Conservation (phyloP, 2,113 vertebrate genomes). For the Sinocyclocheilus anshuiensis region DNA sequence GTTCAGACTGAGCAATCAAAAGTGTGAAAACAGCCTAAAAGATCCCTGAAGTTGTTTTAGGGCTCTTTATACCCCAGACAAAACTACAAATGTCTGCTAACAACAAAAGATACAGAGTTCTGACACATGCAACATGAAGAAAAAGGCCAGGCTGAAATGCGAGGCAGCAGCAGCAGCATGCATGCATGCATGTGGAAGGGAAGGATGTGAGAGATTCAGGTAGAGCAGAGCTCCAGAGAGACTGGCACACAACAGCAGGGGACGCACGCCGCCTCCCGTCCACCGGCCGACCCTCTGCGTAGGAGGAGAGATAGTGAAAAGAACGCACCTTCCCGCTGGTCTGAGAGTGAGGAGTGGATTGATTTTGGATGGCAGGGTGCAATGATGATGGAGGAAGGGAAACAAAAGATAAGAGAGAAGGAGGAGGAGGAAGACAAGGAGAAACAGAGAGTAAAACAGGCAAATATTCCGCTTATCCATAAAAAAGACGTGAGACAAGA, state of each 20-base stretch:
- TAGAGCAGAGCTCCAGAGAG: conserved; percentile 40
- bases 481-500: conserved; percentile 71
- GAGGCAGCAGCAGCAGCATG: neutral
- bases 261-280: conserved; percentile 76
- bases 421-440: conserved; percentile 84
- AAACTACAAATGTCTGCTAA: neutral
- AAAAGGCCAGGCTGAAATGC: conserved; percentile 1
- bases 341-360: conserved; percentile 95
- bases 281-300: conserved; percentile 77
- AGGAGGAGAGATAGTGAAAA: conserved; percentile 76
- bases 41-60: neutral
- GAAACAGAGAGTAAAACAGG: conserved; percentile 99
- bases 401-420: conserved; percentile 84
- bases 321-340: conserved; percentile 99
- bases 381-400: conserved; percentile 88
- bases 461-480: conserved; percentile 90
- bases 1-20: neutral
- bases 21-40: conserved; percentile 5
- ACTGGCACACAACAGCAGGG: neutral
- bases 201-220: conserved; percentile 50
- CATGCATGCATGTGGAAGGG: conserved; percentile 24
- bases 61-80: neutral
- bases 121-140: conserved; percentile 16
- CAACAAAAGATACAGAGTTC: neutral
- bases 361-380: conserved; percentile 88